Evolutionary conservation across 2,797 vertebrate species (phyloP).

Genomic region (Sardinella longiceps): DNA sequence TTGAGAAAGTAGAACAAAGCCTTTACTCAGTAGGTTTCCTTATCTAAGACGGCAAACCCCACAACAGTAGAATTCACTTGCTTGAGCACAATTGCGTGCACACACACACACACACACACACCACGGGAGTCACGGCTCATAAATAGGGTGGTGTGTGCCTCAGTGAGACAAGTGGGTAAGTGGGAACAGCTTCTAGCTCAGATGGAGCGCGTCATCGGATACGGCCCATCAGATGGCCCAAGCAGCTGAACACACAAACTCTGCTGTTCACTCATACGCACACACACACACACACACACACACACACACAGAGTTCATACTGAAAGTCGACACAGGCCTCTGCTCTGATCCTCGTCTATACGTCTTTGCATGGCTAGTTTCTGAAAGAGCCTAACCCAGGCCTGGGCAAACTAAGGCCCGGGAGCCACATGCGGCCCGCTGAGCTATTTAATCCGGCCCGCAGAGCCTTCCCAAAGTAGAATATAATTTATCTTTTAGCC

Average conservation of each 20-base stretch:
- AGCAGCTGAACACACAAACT: not conserved
- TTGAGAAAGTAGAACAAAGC: not conserved
- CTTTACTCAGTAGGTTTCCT: not conserved
- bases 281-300: not conserved
- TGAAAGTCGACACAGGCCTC: no score
- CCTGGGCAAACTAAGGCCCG: no score
- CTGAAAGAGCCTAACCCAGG: no score
- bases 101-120: not conserved
- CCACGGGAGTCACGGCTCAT: not conserved
- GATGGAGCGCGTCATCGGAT: constrained; percentile 16
- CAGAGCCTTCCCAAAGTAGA: no score
- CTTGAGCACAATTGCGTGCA: not conserved
- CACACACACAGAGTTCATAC: not conserved
- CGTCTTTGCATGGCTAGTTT: no score
- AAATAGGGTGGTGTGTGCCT: not conserved
- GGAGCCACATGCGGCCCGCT: no score
- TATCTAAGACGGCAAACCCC: not conserved
- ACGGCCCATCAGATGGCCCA: not conserved
- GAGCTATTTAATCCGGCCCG: no score
- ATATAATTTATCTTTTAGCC: no score
- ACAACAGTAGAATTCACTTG: not conserved
- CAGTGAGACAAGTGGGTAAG: not conserved
- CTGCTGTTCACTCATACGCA: no score
- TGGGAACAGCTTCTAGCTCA: constrained; percentile 17
- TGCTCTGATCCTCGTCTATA: not conserved